These are phyloP conservation scores for Polyommatus icarus DNA, from an alignment of 2,888 invertebrate species.

Conservation along the genomic window DNA sequence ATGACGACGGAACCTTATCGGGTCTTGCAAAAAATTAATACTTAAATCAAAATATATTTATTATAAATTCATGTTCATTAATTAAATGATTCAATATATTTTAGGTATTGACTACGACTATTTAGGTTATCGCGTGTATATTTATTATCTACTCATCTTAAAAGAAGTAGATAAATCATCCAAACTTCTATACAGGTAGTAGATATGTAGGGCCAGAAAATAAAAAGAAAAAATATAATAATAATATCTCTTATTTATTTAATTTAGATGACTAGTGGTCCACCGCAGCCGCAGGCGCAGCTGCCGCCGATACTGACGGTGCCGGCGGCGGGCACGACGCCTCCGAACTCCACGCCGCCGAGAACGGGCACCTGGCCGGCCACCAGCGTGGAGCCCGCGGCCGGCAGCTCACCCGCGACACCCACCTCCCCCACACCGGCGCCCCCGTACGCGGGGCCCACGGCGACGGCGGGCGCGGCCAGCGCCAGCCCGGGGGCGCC, in stretches of 20 bases:
- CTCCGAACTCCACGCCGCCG: constrained; percentile 48
- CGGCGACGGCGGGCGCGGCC: constrained; percentile 16
- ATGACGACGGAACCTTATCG: too few species aligned
- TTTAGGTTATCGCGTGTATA: too few species aligned
- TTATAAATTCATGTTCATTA: too few species aligned
- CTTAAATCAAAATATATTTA: too few species aligned
- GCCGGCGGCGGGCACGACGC: constrained; percentile 45
- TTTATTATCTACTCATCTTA: too few species aligned
- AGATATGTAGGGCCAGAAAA: too few species aligned
- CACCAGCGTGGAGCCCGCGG: constrained; percentile 47
- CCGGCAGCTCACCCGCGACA: constrained; percentile 45
- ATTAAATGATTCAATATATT: too few species aligned
- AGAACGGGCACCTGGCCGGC: constrained; percentile 49
- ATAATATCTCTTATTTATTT: background rate
- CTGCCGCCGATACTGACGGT: constrained; percentile 47
- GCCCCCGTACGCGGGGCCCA: constrained; percentile 31
- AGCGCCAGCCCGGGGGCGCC: constrained; percentile 16
- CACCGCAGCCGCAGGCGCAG: constrained; percentile 44
- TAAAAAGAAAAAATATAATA: background rate
- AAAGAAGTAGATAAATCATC: too few species aligned
- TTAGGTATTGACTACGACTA: too few species aligned
- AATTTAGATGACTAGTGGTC: constrained; percentile 31
- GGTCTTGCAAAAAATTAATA: too few species aligned
- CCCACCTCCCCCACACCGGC: constrained; percentile 22
- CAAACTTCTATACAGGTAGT: too few species aligned